Percentiles rank a stretch among this genome's conserved stretches.
phyloP scores from a whole-genome alignment of 2,113 vertebrate genomes.

The Picathartes gymnocephalus region DNA sequence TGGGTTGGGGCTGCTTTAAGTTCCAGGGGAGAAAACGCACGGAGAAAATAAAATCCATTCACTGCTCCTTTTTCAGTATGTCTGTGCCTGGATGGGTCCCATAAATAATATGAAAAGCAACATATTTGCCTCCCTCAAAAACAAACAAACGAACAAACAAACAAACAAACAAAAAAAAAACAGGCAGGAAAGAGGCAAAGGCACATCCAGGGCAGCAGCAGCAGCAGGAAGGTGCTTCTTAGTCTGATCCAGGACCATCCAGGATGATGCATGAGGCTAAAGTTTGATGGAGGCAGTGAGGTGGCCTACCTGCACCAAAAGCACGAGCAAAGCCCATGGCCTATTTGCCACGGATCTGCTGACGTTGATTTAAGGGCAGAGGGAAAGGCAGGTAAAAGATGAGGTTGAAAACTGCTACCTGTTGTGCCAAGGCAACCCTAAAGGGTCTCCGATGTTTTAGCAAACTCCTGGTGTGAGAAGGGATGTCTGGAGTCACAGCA shows the following conservation, averaged over 20 bases:
- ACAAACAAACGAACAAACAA: neutral
- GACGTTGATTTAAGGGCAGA: rapidly evolving
- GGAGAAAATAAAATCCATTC: neutral
- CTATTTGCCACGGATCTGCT: rapidly evolving
- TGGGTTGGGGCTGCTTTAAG: neutral
- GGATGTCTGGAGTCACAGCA: neutral
- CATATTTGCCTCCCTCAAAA: rapidly evolving
- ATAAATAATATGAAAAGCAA: neutral
- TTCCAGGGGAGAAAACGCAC: neutral
- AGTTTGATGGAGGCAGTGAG: neutral
- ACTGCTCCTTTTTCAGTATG: neutral
- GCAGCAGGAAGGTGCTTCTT: neutral
- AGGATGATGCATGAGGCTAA: neutral
- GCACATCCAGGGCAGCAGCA: neutral
- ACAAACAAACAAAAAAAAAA: neutral
- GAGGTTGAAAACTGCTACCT: neutral
- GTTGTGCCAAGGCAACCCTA: neutral
- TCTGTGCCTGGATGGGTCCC: neutral
- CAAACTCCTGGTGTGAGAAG: neutral
- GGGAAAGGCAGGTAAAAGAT: neutral
- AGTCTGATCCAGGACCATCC: neutral
- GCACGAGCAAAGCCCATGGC: neutral
- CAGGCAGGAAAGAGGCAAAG: neutral
- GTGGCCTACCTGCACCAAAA: neutral
- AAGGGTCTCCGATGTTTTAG: neutral